A percentile compares a stretch with the other conserved stretches of the same genome.
These are phyloP conservation scores for Lithodes maja DNA, from an alignment of 2,888 invertebrate genomes.

Conservation along the genomic window DNA sequence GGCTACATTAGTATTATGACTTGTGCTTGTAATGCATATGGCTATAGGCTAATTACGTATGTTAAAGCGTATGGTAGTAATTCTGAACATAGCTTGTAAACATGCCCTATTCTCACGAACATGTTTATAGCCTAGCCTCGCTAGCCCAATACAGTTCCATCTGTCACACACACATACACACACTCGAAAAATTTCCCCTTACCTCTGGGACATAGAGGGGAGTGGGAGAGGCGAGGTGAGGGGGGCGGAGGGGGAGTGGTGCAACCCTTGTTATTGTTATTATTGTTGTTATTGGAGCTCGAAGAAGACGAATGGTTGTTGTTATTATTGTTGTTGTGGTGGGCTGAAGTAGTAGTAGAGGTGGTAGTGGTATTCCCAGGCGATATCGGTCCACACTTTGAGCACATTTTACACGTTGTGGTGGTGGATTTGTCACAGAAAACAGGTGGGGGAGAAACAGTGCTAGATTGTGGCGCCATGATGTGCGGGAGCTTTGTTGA, in stretches of 20 bases:
- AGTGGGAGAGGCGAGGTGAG: not conserved
- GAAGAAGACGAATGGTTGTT: not conserved
- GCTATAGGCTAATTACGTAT: no score
- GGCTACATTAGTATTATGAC: no score
- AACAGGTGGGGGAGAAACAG: slow-evolving; percentile 37
- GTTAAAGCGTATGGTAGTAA: no score
- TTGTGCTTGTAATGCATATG: no score
- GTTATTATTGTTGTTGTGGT: slow-evolving; percentile 1
- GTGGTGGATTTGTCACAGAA: slow-evolving; percentile 37
- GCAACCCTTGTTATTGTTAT: not conserved
- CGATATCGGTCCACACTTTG: slow-evolving; percentile 41
- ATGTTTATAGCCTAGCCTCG: no score
- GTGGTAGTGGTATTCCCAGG: slow-evolving; percentile 5
- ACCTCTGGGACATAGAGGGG: not conserved
- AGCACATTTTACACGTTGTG: slow-evolving; percentile 53
- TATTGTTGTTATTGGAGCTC: slow-evolving; percentile 4
- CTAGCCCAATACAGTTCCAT: no score
- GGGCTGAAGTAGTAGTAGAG: slow-evolving; percentile 9
- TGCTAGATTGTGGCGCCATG: slow-evolving; percentile 56
- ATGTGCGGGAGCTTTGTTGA: slow-evolving; percentile 50
- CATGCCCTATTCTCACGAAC: no score
- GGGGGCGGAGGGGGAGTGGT: not conserved
- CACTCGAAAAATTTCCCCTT: not conserved
- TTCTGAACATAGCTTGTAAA: no score
- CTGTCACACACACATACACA: no score